Base-by-base conservation (phyloP, 2,888 invertebrate species). In the Andrena marginata region DNA sequence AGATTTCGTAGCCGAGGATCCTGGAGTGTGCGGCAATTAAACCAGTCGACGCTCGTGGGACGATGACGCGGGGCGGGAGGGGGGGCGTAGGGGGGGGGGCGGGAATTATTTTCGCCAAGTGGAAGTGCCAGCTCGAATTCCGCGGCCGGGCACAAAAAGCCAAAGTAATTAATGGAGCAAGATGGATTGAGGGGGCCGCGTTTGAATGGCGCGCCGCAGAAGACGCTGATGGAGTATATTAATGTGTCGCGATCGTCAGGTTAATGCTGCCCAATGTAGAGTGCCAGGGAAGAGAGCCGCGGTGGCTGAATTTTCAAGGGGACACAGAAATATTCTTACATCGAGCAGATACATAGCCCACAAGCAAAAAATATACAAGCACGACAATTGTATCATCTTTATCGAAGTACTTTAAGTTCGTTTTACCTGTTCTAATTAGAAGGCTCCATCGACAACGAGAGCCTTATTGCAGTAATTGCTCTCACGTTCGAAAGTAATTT, bases 1-100 rank as follows among this genome's bases (percentile, higher is more conserved):
- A 80, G 84, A 87, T 86, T 87, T 81, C 86, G 85, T 77, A 51
- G 76, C 68, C 56, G 75, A 56, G 88, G 75, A 62, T 78, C 65
- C 77, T 73, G 62, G 77, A 65, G 70, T 74, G 71, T 65, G 83
- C 86, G 80, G 85, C 85, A 88, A 88, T 88, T 88, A 88, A 88
- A 88, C 72, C 77, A 80, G 80, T 72, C 77, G 60, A 51, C 79
- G 81, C 77, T 64, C 29, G 70, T 81, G 23, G 82, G 72, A 85
- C 74, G 84, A 78, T 78, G 85, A 87, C 69, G 81, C n/a, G 79
- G 59, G 42, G 42, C 4, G 13, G 42, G 33, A 0, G 4, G n/a
- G n/a, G n/a, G n/a, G n/a, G n/a, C n/a, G n/a, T n/a, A n/a, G 31
- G 31, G 8, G 7, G 31, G 31, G 35, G 69, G 77, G 65, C 72